Conservation (phyloP, 2,113 vertebrate species). For the Morphnarchus princeps region DNA sequence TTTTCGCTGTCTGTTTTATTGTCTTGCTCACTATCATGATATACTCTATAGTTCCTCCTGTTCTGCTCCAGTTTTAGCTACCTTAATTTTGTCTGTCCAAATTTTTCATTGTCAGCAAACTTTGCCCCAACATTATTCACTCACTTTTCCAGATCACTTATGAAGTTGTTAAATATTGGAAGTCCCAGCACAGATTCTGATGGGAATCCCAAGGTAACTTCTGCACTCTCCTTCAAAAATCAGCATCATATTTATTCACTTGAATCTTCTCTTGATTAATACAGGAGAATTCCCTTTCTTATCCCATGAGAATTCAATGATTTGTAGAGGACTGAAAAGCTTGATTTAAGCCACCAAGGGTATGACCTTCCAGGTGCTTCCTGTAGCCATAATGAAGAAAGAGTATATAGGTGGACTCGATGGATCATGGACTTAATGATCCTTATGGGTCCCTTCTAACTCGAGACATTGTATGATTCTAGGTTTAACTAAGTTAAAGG, state of each 20-base stretch:
- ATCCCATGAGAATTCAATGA: background rate
- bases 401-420: background rate
- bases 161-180: background rate
- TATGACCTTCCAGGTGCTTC: background rate
- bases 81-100: background rate
- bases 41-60: background rate
- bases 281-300: background rate
- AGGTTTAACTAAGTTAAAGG: background rate
- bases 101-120: background rate
- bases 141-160: background rate
- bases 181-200: background rate
- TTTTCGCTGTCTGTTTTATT: background rate
- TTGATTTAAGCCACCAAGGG: background rate
- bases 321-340: background rate
- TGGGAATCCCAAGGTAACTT: background rate
- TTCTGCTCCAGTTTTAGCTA: background rate
- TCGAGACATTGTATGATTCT: background rate
- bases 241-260: background rate
- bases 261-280: background rate
- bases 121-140: background rate
- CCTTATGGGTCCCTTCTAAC: background rate
- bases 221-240: background rate
- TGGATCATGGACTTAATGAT: background rate
- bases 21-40: background rate
- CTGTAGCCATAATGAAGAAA: background rate